Base-by-base conservation (phyloP, 2,888 invertebrate species). In the Pristionchus mayeri region DNA sequence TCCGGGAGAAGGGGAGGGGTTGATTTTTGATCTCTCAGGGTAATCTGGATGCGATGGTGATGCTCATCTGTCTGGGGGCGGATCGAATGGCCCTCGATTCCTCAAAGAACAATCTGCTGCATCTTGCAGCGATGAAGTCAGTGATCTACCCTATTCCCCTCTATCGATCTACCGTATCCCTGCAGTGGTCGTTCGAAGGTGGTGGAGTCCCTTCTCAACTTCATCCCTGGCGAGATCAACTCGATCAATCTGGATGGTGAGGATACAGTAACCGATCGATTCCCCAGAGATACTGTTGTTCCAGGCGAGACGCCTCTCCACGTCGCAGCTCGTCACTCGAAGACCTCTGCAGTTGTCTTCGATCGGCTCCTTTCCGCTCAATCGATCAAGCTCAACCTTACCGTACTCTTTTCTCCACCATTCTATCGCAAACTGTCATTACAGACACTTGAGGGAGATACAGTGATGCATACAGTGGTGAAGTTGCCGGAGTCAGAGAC, bases 221-320 rank as follows among this genome's bases (percentile, higher is more conserved):
- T 84, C 71, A 84, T 84, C 54, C 18, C 71, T 37, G 50, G 60
- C 27, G 84, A 84, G 50, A 57, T 75, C 37, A 84, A 84, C 30
- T 57, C 84, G 0, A 71, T 84, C 75, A 84, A 84, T 54, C 52
- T 84, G n/a, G 84, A 84, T 24, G 84, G 84, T 84, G 21, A 24
- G 44, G n/a, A n/a, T n/a, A n/a, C n/a, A n/a, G n/a, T n/a, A n/a
- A n/a, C 13, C 27, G 24, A 44, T 75, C 84, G 30, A 44, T 82
- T 50, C 7, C 40, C 18, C 6, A 24, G 3, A 7, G 50, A 16
- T 52, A 50, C 78, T 9, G 30, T 34, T 48, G 44, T 71, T 84
- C 44, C 52, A 84, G 84, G 84, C 16, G 84, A 84, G 57, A 71
- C 84, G 13, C 60, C 84, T 18, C 84, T 84, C 18, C 84, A 84